These are phyloP conservation scores for Rhinichthys klamathensis DNA, from an alignment of 2,113 vertebrate species.

Conservation along the genomic window DNA sequence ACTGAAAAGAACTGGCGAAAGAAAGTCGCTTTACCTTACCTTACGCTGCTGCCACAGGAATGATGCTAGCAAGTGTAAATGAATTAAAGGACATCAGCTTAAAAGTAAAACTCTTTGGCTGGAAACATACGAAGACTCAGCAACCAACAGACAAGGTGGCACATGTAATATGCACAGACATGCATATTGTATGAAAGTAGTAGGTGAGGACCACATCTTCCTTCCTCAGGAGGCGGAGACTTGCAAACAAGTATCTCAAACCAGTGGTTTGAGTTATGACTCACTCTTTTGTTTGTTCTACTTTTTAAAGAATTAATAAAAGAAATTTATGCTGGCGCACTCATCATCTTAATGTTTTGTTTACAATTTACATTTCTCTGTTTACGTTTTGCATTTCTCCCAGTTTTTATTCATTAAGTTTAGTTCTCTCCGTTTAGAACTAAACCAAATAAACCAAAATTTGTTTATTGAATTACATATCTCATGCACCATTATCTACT, in stretches of 20 bases:
- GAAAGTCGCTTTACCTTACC: background rate
- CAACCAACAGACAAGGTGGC: conserved; percentile 21
- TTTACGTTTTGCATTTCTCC: background rate
- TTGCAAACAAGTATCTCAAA: conserved; percentile 10
- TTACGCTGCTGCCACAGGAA: background rate
- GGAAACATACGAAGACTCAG: background rate
- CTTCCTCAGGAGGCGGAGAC: conserved; percentile 48
- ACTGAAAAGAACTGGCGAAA: background rate
- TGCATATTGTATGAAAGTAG: conserved; percentile 25
- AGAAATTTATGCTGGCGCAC: background rate
- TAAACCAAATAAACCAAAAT: background rate
- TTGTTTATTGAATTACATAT: background rate
- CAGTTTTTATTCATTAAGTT: background rate
- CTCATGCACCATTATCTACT: background rate
- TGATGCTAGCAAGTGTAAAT: background rate
- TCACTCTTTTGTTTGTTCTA: conserved; percentile 40
- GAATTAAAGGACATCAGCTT: conserved; percentile 18
- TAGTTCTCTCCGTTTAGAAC: background rate
- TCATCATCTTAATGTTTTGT: background rate
- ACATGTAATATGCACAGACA: background rate
- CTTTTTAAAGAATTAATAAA: conserved; percentile 40
- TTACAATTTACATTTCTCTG: background rate
- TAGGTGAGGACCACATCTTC: conserved; percentile 41
- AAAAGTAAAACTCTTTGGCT: background rate
- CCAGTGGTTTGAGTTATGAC: conserved; percentile 42